Evolutionary conservation across 1,140 invertebrate species (phyloP).

Genomic region (Drosophila mauritiana): DNA sequence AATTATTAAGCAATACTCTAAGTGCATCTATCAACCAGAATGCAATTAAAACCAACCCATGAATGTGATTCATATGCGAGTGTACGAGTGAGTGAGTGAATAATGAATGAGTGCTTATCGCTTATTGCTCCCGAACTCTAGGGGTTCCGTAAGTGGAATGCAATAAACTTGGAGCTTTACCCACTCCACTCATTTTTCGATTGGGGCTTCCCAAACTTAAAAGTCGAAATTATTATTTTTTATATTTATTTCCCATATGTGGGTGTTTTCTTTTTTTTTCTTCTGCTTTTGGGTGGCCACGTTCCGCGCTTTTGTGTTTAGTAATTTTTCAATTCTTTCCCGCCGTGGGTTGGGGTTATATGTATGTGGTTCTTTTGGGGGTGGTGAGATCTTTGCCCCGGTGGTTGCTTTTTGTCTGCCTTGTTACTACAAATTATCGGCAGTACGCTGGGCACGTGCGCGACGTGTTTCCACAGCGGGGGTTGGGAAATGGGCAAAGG

Average conservation of each 20-base stretch:
- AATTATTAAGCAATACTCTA: slow-evolving; percentile 23
- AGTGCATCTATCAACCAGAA: slow-evolving; percentile 42
- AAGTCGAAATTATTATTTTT: slow-evolving; percentile 43
- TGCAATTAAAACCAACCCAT: slow-evolving; percentile 39
- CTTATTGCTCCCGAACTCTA: slow-evolving; percentile 19
- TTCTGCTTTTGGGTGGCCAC: slow-evolving; percentile 19
- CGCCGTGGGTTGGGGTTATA: background rate
- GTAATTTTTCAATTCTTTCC: slow-evolving; percentile 66
- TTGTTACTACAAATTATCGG: slow-evolving; percentile 81
- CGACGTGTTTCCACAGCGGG: slow-evolving; percentile 32
- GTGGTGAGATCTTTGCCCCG: slow-evolving; percentile 20
- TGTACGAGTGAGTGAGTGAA: slow-evolving; percentile 36
- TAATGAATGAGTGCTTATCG: slow-evolving; percentile 50
- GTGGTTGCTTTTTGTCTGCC: slow-evolving; percentile 55
- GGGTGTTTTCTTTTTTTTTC: background rate
- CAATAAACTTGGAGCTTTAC: slow-evolving; percentile 63
- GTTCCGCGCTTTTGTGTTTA: slow-evolving; percentile 50
- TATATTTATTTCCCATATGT: slow-evolving; percentile 39
- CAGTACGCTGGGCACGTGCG: slow-evolving; percentile 68
- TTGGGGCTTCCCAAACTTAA: slow-evolving; percentile 6
- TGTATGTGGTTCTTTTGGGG: slow-evolving; percentile 12
- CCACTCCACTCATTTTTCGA: background rate
- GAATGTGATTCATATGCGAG: slow-evolving; percentile 44
- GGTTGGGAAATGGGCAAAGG: background rate
- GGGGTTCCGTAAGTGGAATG: slow-evolving; percentile 66